Evolutionary conservation across 2,888 invertebrate genomes (phyloP), one percentile per base, ranked within the genome.

Genomic region (Furcula furcula): DNA sequence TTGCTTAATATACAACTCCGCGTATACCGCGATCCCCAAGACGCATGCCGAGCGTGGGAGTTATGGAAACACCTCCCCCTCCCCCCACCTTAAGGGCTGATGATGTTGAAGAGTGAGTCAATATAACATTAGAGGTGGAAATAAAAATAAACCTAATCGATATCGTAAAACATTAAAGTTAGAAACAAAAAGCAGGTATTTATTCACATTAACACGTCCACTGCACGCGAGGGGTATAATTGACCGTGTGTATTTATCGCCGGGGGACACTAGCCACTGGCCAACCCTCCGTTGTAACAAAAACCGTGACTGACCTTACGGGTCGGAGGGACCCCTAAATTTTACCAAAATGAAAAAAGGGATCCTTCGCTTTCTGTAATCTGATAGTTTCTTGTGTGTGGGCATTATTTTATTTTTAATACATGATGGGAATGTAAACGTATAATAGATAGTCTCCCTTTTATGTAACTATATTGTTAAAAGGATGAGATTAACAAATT

Each of bases 191-290:
- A 31, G 34, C 41, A 7, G 4, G 36, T 51, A 45, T 58, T 41
- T 38, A 23, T 19, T 9, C 16, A 32, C 53, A 48, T 46, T 55
- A 55, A 36, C 52, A 33, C 33, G 59, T 55, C 55, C 41, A 25
- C 23, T 31, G 47, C 55, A 58, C 55, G 52, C 46, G 38, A 16
- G 32, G 44, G 56, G 33, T 34, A 33, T 41, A 48, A 51, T 53
- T 46, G 55, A 50, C 49, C 61, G 40, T 46, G 59, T 57, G 52
- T 61, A 66, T 65, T 65, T 65, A 66, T 65, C 65, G 55, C 46
- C 28, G 19, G 18, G 38, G 44, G 37, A 46, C 46, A 41, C 40
- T 37, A 37, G 41, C 44, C 43, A 40, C 49, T 41, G 32, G 33
- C 40, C 36, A 23, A 21, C 21, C 32, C 42, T 29, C 20, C 19